Evolutionary conservation across 2,113 vertebrate genomes (phyloP).

Genomic region (Cebidichthys violaceus): DNA sequence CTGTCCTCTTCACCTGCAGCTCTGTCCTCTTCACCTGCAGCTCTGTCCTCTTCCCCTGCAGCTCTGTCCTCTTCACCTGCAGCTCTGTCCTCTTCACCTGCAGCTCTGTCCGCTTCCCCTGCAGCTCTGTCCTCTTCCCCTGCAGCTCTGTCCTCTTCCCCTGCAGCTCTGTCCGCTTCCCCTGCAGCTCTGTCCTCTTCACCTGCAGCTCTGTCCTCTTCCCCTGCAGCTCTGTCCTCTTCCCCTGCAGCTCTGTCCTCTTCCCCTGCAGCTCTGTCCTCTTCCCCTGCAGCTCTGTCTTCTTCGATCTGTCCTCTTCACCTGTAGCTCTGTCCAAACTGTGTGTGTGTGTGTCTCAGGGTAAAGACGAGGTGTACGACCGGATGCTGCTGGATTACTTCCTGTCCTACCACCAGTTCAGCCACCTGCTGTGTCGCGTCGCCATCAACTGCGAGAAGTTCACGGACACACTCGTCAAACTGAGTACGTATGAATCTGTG

Average conservation of each 20-base stretch:
- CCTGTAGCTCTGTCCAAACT: background rate
- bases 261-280: background rate
- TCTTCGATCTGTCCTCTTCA: too few species aligned
- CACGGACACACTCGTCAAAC: slow-evolving; percentile 98
- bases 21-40: background rate
- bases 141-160: too few species aligned
- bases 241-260: background rate
- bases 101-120: background rate
- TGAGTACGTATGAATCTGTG: slow-evolving; percentile 86
- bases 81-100: background rate
- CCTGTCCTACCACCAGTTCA: slow-evolving; percentile 99
- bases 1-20: background rate
- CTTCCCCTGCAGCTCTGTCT: background rate
- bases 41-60: background rate
- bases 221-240: too few species aligned
- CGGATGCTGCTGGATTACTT: slow-evolving; percentile 99
- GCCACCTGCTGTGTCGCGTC: slow-evolving; percentile 97
- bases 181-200: background rate
- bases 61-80: too few species aligned
- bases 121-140: background rate
- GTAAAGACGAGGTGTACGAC: slow-evolving; percentile 98
- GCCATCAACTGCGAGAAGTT: slow-evolving; percentile 99
- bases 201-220: background rate
- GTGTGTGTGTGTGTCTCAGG: slow-evolving; percentile 79
- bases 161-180: background rate